Conservation (phyloP, 2,888 invertebrate genomes). For the Coelogynopora nodosa region DNA sequence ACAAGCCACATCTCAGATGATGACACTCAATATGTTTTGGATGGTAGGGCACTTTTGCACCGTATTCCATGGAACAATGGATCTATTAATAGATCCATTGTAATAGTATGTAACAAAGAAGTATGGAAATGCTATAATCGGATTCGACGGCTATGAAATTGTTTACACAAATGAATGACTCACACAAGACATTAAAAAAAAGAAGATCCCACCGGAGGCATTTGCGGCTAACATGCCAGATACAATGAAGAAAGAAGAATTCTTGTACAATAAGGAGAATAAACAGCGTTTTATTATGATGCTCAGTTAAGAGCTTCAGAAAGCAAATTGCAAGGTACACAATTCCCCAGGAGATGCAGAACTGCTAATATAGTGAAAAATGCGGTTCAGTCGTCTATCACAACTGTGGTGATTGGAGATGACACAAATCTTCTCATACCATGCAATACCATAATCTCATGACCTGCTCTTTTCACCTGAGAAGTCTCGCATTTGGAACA, state of each 20-base stretch:
- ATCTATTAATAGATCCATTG: background rate
- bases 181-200: background rate
- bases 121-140: background rate
- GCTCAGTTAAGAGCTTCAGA: background rate
- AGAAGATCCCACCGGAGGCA: no score
- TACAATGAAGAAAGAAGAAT: no score
- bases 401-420: background rate
- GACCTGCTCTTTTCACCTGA: background rate
- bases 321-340: background rate
- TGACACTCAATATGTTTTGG: background rate
- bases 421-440: background rate
- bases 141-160: background rate
- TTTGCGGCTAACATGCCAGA: no score
- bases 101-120: background rate
- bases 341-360: background rate
- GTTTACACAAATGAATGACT: background rate
- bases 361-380: background rate
- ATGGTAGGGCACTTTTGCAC: background rate
- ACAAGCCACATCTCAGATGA: background rate
- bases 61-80: background rate
- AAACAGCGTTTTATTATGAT: no score
- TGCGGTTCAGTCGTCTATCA: background rate
- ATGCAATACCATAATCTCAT: background rate
- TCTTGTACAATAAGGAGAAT: no score
- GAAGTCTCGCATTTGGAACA: background rate